Conservation (phyloP, 2,113 vertebrate genomes). For the Plecturocebus donacophilus region DNA sequence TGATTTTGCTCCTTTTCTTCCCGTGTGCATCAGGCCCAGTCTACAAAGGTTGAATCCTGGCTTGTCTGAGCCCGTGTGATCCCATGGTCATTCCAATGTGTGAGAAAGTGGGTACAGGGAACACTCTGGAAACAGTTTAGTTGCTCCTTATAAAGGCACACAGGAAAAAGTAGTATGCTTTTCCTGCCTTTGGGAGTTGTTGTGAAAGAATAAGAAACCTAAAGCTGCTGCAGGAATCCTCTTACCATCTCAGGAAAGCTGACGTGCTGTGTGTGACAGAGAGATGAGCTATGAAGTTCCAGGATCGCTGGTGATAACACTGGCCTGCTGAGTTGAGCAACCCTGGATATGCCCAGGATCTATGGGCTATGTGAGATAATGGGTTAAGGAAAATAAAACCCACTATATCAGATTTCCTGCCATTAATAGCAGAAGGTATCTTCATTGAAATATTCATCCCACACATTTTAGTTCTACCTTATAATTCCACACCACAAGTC, state of each 20-base stretch:
- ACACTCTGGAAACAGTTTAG: no score
- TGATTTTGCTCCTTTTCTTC: background rate
- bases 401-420: background rate
- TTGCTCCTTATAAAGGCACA: background rate
- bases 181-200: background rate
- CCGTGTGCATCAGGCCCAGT: background rate
- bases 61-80: background rate
- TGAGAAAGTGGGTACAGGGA: background rate
- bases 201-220: background rate
- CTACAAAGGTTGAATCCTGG: background rate
- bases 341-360: background rate
- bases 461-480: background rate
- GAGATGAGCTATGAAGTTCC: no score
- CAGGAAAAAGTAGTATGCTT: background rate
- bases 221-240: background rate
- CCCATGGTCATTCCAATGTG: no score
- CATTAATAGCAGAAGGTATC: background rate
- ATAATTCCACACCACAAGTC: background rate
- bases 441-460: background rate
- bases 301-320: background rate
- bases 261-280: fast-evolving
- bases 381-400: background rate
- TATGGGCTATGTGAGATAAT: fast-evolving
- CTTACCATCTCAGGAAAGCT: no score
- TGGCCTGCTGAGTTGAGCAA: background rate